A percentile compares a stretch with the other conserved stretches of the same genome.
phyloP scores from a whole-genome alignment of 2,888 invertebrate species.

The Caenorhabditis sp. region DNA sequence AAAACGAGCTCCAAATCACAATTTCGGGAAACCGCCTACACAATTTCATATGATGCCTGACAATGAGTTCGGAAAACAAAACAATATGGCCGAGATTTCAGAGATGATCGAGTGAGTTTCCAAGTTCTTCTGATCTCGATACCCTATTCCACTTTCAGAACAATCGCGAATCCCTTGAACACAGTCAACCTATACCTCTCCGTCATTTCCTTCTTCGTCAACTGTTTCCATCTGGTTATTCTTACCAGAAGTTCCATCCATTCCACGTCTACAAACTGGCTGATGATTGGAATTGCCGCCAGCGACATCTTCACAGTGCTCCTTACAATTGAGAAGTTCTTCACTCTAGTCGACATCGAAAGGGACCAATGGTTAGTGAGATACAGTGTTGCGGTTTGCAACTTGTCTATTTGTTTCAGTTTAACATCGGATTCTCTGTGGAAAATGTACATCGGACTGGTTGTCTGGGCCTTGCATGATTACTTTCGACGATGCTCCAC shows the following conservation, averaged over 20 bases:
- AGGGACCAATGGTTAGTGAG: slow-evolving; percentile 34
- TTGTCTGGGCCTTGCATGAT: slow-evolving; percentile 14
- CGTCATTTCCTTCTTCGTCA: background rate
- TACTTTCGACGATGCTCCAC: slow-evolving; percentile 33
- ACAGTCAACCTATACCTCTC: background rate
- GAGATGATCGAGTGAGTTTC: slow-evolving; percentile 5
- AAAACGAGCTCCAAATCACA: background rate
- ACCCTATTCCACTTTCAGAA: background rate
- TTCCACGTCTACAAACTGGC: background rate
- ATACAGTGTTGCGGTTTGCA: background rate
- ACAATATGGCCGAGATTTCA: background rate
- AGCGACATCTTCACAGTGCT: slow-evolving; percentile 17
- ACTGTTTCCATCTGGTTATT: background rate
- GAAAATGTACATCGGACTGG: slow-evolving; percentile 20
- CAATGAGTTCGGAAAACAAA: background rate
- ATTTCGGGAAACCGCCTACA: too few relatives aligned
- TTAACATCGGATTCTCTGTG: background rate
- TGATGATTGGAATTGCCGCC: slow-evolving; percentile 3
- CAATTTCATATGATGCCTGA: too few relatives aligned
- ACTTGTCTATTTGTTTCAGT: slow-evolving; percentile 9
- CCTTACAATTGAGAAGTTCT: slow-evolving; percentile 21
- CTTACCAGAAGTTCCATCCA: background rate
- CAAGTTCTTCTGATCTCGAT: background rate
- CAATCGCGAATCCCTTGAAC: background rate
- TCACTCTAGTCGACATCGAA: slow-evolving; percentile 19